phyloP scores from a whole-genome alignment of 2,113 vertebrate species.

The Mustela nigripes region DNA sequence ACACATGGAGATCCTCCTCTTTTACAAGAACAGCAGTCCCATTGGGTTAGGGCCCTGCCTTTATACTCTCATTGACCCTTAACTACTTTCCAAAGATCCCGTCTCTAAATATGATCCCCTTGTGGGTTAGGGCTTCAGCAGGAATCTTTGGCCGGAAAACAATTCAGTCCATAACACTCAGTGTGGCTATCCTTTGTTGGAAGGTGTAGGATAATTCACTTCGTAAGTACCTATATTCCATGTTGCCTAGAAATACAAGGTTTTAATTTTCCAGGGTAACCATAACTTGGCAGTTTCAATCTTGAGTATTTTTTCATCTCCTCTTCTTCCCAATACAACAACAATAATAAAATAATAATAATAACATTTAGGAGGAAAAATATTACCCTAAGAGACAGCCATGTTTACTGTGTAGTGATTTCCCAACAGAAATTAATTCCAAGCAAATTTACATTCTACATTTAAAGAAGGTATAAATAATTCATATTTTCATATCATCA shows the following conservation, averaged over 20 bases:
- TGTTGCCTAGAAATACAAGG: conserved; percentile 71
- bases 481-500: conserved; percentile 92
- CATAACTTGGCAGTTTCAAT: conserved; percentile 60
- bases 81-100: background rate
- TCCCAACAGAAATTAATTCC: conserved; percentile 90
- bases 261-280: conserved; percentile 57
- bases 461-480: conserved; percentile 94
- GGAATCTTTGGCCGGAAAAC: background rate
- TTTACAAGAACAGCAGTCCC: background rate
- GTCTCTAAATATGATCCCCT: background rate
- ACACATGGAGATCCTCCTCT: background rate
- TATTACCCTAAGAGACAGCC: conserved; percentile 84
- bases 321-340: conserved; percentile 69
- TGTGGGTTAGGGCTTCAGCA: background rate
- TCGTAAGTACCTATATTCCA: background rate
- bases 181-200: background rate
- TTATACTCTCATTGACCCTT: background rate
- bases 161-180: background rate
- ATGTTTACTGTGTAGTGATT: conserved; percentile 89
- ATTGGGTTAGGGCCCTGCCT: background rate
- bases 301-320: conserved; percentile 57
- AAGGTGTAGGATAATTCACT: conserved; percentile 20
- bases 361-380: conserved; percentile 83
- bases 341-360: conserved; percentile 80
- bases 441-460: conserved; percentile 93